These are phyloP conservation scores for Excalfactoria chinensis DNA, from an alignment of 2,113 vertebrate genomes.

Conservation along the genomic window DNA sequence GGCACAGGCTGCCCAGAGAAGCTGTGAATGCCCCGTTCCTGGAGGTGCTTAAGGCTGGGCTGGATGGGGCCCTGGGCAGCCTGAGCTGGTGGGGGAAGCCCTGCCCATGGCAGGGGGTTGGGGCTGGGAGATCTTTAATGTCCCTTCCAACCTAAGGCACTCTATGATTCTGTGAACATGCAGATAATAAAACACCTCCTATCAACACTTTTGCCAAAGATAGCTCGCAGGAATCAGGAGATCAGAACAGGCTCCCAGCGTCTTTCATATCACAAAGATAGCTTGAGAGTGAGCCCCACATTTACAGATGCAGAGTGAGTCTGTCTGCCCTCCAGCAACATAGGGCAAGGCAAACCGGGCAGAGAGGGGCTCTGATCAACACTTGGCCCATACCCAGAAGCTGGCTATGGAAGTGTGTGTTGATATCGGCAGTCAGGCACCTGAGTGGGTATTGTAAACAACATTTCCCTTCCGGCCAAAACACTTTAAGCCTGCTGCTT, in stretches of 20 bases:
- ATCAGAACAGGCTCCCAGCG: not conserved
- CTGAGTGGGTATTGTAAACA: too few species aligned
- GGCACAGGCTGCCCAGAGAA: too few species aligned
- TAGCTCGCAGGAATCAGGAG: not conserved
- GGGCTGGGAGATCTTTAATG: too few species aligned
- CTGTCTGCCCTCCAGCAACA: not conserved
- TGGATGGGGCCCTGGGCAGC: too few species aligned
- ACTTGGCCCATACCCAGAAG: not conserved
- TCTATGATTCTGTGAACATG: not conserved
- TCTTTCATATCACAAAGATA: not conserved
- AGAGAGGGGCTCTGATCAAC: not conserved
- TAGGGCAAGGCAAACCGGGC: not conserved
- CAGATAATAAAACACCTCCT: not conserved
- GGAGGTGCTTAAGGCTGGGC: too few species aligned
- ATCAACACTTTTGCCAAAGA: not conserved
- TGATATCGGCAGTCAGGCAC: not conserved
- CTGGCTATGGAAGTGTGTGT: not conserved
- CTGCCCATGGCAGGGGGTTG: too few species aligned
- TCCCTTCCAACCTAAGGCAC: too few species aligned
- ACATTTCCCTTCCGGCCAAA: not conserved
- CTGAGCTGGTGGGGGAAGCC: too few species aligned
- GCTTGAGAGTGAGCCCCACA: not conserved
- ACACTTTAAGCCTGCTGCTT: not conserved
- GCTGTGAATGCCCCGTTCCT: too few species aligned
- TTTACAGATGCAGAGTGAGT: not conserved